Base-by-base conservation (phyloP, 2,888 invertebrate species). In the Hypselothyrea guttata region DNA sequence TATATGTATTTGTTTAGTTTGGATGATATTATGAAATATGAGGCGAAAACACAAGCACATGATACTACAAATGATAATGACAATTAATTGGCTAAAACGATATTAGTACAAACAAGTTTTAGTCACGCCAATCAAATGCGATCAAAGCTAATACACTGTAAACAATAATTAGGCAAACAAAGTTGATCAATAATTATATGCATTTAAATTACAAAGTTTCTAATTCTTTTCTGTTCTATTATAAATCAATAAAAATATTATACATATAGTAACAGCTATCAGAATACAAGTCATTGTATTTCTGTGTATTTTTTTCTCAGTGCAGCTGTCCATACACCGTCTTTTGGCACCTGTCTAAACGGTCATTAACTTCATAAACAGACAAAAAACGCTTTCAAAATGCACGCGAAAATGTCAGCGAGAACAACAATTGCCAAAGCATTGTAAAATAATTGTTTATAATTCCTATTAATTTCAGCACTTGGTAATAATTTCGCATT, bases 391-490 rank as follows among this genome's bases (percentile, higher is more conserved):
- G 48, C 67, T 66, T 68, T 59, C 5, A 22, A 66, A 67, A 41
- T 54, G 57, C 46, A 54, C 40, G 40, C 44, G 47, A 70, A 70
- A 55, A 27, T 54, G 58, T n/a, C 45, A 42, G 57, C 11, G 18
- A 34, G 8, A 31, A 33, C 34, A 35, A 11, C 9, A 33, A 1
- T 11, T 1, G 1, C 4, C 2, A n/a, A 7, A 15, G 13, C 33
- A 57, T 48, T 35, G 53, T 56, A 54, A 52, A 49, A 44, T 57
- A 61, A 69, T 64, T 72, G 57, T 62, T 70, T 49, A 55, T 51
- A 68, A 68, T 81, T 81, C 85, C 61, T 60, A 61, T 71, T 84
- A 81, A 86, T 63, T 81, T 60, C 62, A 22, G 67, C 57, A 65
- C 58, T 74, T 65, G 67, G 54, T 63, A 71, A 71, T 78, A 82